Evolutionary conservation across 2,797 vertebrate species (phyloP).

Genomic region (Protosalanx chinensis): DNA sequence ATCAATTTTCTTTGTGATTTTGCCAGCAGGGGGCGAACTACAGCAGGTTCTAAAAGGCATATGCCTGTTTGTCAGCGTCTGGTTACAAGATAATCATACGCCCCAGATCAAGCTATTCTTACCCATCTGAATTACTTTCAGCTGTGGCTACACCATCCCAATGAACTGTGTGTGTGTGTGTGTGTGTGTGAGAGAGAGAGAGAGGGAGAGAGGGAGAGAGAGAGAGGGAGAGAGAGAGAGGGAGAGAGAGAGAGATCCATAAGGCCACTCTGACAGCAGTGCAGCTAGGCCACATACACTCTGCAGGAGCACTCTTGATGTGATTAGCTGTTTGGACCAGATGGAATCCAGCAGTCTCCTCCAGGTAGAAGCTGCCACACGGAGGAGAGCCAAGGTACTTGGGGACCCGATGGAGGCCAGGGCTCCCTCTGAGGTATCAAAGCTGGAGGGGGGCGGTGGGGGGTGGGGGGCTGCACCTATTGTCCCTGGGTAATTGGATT

Average conservation of each 20-base stretch:
- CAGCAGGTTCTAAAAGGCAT: background rate
- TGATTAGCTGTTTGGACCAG: slow-evolving; percentile 56
- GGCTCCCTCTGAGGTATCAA: slow-evolving; percentile 33
- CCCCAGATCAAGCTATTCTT: background rate
- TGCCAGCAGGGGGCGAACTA: slow-evolving; percentile 1
- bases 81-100: background rate
- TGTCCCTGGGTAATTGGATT: slow-evolving; percentile 74
- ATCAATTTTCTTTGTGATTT: too few species aligned
- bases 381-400: slow-evolving; percentile 9
- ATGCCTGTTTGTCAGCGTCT: background rate
- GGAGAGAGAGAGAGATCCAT: background rate
- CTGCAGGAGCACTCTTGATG: slow-evolving; percentile 51
- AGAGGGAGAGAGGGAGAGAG: too few species aligned
- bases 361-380: slow-evolving; percentile 6
- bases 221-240: background rate
- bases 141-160: background rate
- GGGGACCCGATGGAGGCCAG: slow-evolving; percentile 5
- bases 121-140: background rate
- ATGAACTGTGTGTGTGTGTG: background rate
- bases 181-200: too few species aligned
- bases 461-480: slow-evolving; percentile 56
- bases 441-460: slow-evolving; percentile 32
- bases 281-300: slow-evolving; percentile 7
- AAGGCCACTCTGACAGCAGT: background rate
- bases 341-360: slow-evolving; percentile 43